Evolutionary conservation across 2,113 vertebrate species (phyloP).

Genomic region (Pseudorasbora parva): DNA sequence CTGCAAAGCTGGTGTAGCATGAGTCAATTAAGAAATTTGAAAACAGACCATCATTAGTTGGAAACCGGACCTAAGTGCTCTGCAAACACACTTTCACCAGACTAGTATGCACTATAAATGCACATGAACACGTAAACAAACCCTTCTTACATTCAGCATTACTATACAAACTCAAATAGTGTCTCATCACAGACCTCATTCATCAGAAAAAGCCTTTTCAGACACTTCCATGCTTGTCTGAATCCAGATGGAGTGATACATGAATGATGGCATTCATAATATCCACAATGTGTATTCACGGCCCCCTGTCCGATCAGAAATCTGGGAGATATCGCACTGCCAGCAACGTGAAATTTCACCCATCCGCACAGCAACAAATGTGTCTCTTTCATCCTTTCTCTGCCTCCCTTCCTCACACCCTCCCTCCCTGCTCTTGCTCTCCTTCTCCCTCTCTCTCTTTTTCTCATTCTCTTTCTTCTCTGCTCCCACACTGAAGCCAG

Average conservation of each 20-base stretch:
- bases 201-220: conserved; percentile 45
- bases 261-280: conserved; percentile 58
- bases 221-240: conserved; percentile 40
- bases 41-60: conserved; percentile 1
- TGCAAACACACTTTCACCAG: background rate
- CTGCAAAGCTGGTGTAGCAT: conserved; percentile 60
- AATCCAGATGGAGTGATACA: conserved; percentile 49
- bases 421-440: conserved; percentile 48
- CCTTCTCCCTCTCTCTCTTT: conserved; percentile 26
- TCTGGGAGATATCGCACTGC: conserved; percentile 49
- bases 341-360: conserved; percentile 63
- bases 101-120: background rate
- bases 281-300: conserved; percentile 53
- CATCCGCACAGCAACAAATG: conserved; percentile 55
- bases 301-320: conserved; percentile 57
- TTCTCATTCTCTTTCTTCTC: conserved; percentile 42
- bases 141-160: background rate
- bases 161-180: conserved; percentile 17
- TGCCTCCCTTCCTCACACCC: conserved; percentile 17
- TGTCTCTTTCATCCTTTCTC: conserved; percentile 51
- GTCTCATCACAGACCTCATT: conserved; percentile 43
- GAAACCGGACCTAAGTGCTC: background rate
- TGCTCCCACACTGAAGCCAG: conserved; percentile 57
- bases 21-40: conserved; percentile 63
- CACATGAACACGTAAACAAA: background rate